Conservation (phyloP, 2,113 vertebrate species). For the Hystrix cristata region DNA sequence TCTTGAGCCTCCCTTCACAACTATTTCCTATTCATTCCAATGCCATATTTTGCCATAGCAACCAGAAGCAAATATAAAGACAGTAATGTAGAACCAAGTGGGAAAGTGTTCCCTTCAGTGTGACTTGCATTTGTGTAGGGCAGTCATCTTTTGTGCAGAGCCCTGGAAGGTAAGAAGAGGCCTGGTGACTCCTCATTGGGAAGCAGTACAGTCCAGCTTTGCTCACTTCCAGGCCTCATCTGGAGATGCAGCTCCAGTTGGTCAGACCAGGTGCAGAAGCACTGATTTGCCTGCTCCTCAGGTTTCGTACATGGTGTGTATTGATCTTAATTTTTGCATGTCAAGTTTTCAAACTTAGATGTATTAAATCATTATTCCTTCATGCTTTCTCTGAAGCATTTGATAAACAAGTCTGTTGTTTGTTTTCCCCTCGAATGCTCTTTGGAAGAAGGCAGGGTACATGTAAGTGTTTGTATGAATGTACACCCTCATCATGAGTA, state of each 20-base stretch:
- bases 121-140: constrained; percentile 1
- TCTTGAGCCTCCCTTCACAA: constrained; percentile 23
- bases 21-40: constrained; percentile 62
- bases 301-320: not conserved
- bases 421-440: constrained; percentile 37
- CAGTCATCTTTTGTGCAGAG: not conserved
- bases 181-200: accelerated
- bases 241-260: not conserved
- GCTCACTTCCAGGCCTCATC: not conserved
- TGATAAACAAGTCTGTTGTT: constrained; percentile 41
- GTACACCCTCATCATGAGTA: not conserved
- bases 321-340: constrained; percentile 54
- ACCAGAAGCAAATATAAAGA: constrained; percentile 42
- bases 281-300: not conserved
- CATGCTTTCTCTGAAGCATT: constrained; percentile 42
- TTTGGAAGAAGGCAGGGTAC: constrained; percentile 14
- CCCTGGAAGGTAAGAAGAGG: not conserved
- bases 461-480: not conserved
- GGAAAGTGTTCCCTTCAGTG: constrained; percentile 55
- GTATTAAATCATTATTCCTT: constrained; percentile 31
- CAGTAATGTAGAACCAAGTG: not conserved
- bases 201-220: not conserved
- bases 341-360: constrained; percentile 37
- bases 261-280: not conserved
- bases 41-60: constrained; percentile 70